Evolutionary conservation across 2,888 invertebrate genomes (phyloP).

Genomic region (Hedychridium roseum): DNA sequence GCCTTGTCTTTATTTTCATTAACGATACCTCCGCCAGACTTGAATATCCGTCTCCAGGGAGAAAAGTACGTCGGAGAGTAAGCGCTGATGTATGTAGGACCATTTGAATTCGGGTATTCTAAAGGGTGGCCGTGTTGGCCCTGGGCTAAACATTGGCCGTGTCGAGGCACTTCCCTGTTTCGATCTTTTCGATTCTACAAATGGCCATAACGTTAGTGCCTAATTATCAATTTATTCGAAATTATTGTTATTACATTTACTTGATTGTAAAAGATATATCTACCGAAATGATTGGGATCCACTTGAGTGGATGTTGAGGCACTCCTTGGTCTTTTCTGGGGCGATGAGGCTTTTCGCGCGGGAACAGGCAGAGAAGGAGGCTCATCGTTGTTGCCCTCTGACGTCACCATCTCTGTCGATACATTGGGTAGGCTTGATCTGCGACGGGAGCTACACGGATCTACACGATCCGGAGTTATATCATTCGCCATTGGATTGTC

Average conservation of each 20-base stretch:
- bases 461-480: slow-evolving; percentile 52
- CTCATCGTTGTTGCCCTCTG: slow-evolving; percentile 57
- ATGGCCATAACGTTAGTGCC: too few species aligned
- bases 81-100: slow-evolving; percentile 97
- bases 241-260: slow-evolving; percentile 11
- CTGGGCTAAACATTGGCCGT: slow-evolving; percentile 92
- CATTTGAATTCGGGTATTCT: slow-evolving; percentile 99
- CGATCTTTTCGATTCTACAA: slow-evolving; percentile 55
- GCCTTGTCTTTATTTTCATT: slow-evolving; percentile 2
- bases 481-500: slow-evolving; percentile 50
- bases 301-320: slow-evolving; percentile 85
- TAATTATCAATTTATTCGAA: too few species aligned
- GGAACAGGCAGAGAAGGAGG: slow-evolving; percentile 58
- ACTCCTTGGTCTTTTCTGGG: slow-evolving; percentile 78
- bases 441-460: slow-evolving; percentile 64
- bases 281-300: slow-evolving; percentile 86
- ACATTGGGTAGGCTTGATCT: slow-evolving; percentile 71
- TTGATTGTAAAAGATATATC: not conserved
- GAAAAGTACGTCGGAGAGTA: slow-evolving; percentile 94
- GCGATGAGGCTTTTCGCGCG: slow-evolving; percentile 65
- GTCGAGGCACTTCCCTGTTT: slow-evolving; percentile 71
- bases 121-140: slow-evolving; percentile 93
- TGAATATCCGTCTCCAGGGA: slow-evolving; percentile 98
- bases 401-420: slow-evolving; percentile 51
- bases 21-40: slow-evolving; percentile 75